A percentile compares a stretch with the other conserved stretches of the same genome.
Evolutionary conservation across 2,113 vertebrate species (phyloP).

Genomic region (Alosa alosa): DNA sequence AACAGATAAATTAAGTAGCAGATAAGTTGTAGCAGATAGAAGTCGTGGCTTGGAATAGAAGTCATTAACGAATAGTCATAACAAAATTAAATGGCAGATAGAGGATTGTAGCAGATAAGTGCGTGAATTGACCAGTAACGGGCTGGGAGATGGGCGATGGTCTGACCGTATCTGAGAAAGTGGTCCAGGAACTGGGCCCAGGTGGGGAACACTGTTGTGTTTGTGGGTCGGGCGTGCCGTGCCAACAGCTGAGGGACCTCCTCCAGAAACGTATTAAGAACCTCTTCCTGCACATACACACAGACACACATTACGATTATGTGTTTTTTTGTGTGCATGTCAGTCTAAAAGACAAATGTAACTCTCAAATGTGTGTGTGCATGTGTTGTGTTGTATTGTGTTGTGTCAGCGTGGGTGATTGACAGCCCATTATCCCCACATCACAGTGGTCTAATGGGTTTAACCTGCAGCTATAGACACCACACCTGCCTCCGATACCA

Average conservation of each 20-base stretch:
- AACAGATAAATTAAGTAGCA: too few relatives aligned
- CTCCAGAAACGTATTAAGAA: constrained; percentile 81
- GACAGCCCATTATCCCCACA: constrained; percentile 74
- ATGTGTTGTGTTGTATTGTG: not conserved
- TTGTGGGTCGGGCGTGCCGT: constrained; percentile 79
- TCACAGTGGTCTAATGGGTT: constrained; percentile 73
- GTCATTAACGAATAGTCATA: too few relatives aligned
- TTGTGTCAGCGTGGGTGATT: constrained; percentile 53
- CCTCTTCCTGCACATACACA: constrained; percentile 82
- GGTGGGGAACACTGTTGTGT: constrained; percentile 81
- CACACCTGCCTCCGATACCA: constrained; percentile 73
- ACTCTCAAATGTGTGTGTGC: not conserved
- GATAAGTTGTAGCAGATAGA: too few relatives aligned
- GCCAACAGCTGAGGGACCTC: constrained; percentile 86
- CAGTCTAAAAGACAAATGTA: constrained; percentile 44
- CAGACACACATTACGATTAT: constrained; percentile 38
- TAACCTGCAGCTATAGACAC: constrained; percentile 62
- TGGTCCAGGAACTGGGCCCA: constrained; percentile 87
- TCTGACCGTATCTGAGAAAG: constrained; percentile 86
- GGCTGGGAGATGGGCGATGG: not conserved
- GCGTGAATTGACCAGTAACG: too few relatives aligned
- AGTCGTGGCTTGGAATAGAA: too few relatives aligned
- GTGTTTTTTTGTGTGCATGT: not conserved
- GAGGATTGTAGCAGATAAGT: too few relatives aligned
- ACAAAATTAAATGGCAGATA: too few relatives aligned